Conservation (phyloP, 2,888 invertebrate species). For the Drosophila testacea region DNA sequence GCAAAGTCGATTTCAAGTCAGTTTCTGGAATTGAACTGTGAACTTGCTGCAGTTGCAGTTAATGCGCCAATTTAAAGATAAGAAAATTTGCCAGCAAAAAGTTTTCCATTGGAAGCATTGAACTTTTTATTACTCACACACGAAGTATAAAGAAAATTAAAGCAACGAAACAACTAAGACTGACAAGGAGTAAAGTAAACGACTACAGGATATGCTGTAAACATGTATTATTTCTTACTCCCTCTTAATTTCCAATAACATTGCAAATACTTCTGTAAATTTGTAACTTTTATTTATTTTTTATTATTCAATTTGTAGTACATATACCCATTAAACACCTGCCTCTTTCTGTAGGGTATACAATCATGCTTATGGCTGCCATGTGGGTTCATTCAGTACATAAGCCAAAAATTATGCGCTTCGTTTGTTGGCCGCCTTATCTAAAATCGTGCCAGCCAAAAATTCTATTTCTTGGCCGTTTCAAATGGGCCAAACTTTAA, state of each 20-base stretch:
- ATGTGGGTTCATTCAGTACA: conserved; percentile 64
- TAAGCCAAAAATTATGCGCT: conserved; percentile 41
- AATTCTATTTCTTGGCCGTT: conserved; percentile 50
- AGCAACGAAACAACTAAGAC: conserved; percentile 27
- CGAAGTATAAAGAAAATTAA: conserved; percentile 32
- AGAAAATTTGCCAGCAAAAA: conserved; percentile 55
- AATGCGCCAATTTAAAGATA: conserved; percentile 71
- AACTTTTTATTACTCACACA: conserved; percentile 40
- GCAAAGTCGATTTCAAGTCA: not conserved
- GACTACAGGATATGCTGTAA: not conserved
- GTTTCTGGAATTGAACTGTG: conserved; percentile 17
- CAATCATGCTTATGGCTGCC: conserved; percentile 43
- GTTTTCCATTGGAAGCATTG: conserved; percentile 47
- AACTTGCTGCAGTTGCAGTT: conserved; percentile 40
- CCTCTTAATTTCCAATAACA: not conserved
- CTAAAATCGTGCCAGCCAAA: conserved; percentile 62
- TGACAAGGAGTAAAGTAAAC: not conserved
- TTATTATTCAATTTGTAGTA: not conserved
- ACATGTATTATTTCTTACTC: not conserved
- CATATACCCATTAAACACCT: not conserved
- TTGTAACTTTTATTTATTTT: not conserved
- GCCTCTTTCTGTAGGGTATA: conserved; percentile 5
- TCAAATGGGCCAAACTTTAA: conserved; percentile 49
- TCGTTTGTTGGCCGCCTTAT: conserved; percentile 64
- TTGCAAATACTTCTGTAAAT: not conserved